phyloP scores from a whole-genome alignment of 2,888 invertebrate genomes.

The Osedax frankpressi region DNA sequence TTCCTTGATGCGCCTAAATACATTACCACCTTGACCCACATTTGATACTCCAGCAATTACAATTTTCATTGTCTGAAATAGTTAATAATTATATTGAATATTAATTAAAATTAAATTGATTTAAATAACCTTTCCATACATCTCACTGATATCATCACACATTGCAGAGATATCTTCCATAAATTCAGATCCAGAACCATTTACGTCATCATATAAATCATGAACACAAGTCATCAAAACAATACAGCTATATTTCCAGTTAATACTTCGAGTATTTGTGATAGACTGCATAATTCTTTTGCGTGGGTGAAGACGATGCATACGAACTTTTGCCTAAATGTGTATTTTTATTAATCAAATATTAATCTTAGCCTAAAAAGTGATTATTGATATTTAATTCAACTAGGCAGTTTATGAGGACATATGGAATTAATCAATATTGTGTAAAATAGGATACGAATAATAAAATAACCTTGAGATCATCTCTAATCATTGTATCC shows the following conservation, averaged over 20 bases:
- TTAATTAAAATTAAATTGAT: not conserved
- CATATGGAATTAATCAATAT: not conserved
- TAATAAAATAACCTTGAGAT: not conserved
- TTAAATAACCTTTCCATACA: not conserved
- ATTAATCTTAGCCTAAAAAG: too few relatives aligned
- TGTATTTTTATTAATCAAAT: not conserved
- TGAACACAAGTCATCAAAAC: not conserved
- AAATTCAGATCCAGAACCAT: not conserved
- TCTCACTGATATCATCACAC: not conserved
- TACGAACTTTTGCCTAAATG: not conserved
- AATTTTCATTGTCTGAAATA: not conserved
- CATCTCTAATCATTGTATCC: not conserved
- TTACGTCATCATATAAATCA: not conserved
- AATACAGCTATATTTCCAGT: not conserved
- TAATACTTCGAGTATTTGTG: not conserved
- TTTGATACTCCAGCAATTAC: not conserved
- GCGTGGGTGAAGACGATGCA: not conserved
- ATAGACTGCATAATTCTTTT: not conserved
- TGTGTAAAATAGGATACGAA: not conserved
- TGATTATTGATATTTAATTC: too few relatives aligned
- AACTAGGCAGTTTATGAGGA: too few relatives aligned
- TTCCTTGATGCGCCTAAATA: not conserved
- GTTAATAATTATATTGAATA: not conserved
- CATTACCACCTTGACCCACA: not conserved
- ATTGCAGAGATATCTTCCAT: not conserved